Evolutionary conservation across 1,140 invertebrate genomes (phyloP).

Genomic region (Zelostemma sp.): DNA sequence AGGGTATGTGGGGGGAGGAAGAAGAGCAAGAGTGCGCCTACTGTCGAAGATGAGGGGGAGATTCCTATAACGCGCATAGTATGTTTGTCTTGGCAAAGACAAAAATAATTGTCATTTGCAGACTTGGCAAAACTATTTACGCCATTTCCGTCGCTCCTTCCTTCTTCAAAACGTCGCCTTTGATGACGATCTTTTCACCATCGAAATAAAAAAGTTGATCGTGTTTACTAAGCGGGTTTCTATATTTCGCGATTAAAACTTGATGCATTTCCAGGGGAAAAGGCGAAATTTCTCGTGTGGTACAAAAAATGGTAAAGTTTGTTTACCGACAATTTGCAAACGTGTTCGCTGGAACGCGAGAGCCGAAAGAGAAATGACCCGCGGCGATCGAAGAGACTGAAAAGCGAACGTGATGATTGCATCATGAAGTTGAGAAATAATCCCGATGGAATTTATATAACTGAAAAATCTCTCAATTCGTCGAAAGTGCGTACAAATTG

Average conservation of each 20-base stretch:
- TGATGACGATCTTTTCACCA: slow-evolving; percentile 6
- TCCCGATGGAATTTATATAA: too few species aligned
- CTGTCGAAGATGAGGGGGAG: slow-evolving; percentile 35
- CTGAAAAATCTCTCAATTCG: too few species aligned
- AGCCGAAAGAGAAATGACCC: slow-evolving; percentile 33
- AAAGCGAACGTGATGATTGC: slow-evolving; percentile 28
- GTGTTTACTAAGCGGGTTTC: too few species aligned
- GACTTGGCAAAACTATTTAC: slow-evolving; percentile 18
- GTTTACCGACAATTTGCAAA: slow-evolving; percentile 29
- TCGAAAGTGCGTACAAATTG: too few species aligned
- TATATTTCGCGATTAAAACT: too few species aligned
- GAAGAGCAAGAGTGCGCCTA: slow-evolving; percentile 32
- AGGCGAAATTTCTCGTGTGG: slow-evolving; percentile 8
- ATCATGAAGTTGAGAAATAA: slow-evolving; percentile 19
- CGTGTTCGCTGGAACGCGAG: slow-evolving; percentile 24
- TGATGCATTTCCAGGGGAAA: too few species aligned
- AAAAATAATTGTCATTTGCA: slow-evolving; percentile 34
- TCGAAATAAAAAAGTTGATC: too few species aligned
- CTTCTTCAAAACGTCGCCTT: slow-evolving; percentile 7
- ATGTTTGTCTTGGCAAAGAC: slow-evolving; percentile 26
- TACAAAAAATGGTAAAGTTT: slow-evolving; percentile 28
- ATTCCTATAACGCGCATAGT: slow-evolving; percentile 29
- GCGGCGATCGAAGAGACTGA: slow-evolving; percentile 32
- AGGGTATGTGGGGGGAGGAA: slow-evolving; percentile 23
- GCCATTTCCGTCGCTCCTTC: slow-evolving; percentile 1